Evolutionary conservation across 1,140 invertebrate species (phyloP).

Genomic region (Dinothrombium tinctorium): DNA sequence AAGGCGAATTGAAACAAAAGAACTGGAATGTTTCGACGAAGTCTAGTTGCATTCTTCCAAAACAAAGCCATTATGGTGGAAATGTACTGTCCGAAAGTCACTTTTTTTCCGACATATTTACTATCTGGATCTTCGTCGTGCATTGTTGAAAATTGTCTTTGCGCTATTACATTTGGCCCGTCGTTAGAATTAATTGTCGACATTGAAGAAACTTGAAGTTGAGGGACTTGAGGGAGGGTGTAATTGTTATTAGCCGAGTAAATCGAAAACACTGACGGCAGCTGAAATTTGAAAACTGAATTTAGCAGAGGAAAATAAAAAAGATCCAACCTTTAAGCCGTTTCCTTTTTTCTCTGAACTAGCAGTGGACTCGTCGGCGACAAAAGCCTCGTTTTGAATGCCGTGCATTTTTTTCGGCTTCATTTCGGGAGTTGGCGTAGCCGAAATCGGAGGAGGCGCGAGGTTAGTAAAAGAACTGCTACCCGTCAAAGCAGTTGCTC

Average conservation of each 20-base stretch:
- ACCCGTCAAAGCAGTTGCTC: constrained; percentile 1
- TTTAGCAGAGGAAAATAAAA: not conserved
- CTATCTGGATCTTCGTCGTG: not conserved
- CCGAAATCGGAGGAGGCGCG: not conserved
- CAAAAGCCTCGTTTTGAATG: too few relatives aligned
- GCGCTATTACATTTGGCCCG: too few relatives aligned
- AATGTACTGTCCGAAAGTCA: constrained; percentile 9
- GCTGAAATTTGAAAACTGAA: constrained; percentile 1
- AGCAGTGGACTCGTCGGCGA: too few relatives aligned
- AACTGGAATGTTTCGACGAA: constrained; percentile 65
- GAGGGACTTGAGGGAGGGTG: not conserved
- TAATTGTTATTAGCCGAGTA: constrained; percentile 4
- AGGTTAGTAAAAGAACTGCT: not conserved
- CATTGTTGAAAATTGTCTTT: too few relatives aligned
- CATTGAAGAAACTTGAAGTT: too few relatives aligned
- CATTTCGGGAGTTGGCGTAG: not conserved
- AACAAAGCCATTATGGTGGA: constrained; percentile 43
- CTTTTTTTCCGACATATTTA: not conserved
- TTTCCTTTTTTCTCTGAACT: too few relatives aligned
- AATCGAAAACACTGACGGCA: constrained; percentile 10
- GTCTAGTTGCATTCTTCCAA: constrained; percentile 73
- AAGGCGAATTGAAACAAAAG: constrained; percentile 58
- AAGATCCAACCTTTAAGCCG: too few relatives aligned
- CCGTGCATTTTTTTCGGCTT: too few relatives aligned
- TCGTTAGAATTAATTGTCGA: too few relatives aligned